phyloP scores from a whole-genome alignment of 2,113 vertebrate species.

The Xiphophorus hellerii region DNA sequence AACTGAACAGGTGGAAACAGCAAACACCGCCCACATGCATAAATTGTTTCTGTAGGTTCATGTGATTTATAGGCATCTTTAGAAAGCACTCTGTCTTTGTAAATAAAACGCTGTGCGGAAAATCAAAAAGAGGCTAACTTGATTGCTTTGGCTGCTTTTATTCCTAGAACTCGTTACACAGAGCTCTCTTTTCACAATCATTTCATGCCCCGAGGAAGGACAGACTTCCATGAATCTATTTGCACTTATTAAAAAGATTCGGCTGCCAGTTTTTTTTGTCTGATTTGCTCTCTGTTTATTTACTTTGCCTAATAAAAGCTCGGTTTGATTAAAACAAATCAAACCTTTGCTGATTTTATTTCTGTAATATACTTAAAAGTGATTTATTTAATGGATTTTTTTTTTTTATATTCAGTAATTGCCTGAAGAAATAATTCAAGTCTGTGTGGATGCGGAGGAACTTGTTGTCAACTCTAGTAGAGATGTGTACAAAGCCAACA shows the following conservation, averaged over 20 bases:
- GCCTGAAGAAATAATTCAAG: conserved; percentile 17
- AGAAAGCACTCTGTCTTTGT: neutral
- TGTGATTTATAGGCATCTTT: conserved; percentile 4
- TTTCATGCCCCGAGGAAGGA: conserved; percentile 5
- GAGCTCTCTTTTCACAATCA: conserved; percentile 15
- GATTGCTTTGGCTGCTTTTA: neutral
- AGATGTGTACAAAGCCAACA: neutral
- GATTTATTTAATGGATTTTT: conserved; percentile 9
- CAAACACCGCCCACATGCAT: conserved; percentile 19
- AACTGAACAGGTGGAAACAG: conserved; percentile 30
- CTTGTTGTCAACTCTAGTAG: neutral
- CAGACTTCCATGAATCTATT: conserved; percentile 26
- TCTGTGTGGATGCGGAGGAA: neutral
- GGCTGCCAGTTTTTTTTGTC: neutral
- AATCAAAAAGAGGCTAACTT: conserved; percentile 8
- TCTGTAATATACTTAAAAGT: conserved; percentile 10
- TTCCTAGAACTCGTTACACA: conserved; percentile 10
- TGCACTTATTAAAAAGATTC: conserved; percentile 35
- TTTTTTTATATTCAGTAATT: conserved; percentile 1
- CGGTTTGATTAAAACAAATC: conserved; percentile 30
- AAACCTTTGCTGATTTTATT: conserved; percentile 16
- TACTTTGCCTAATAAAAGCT: conserved; percentile 38
- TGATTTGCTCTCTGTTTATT: conserved; percentile 37
- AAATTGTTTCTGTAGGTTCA: conserved; percentile 16
- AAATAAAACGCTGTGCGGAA: conserved; percentile 15